phyloP scores from a whole-genome alignment of 1,140 invertebrate genomes.

The Drosophila tristis region DNA sequence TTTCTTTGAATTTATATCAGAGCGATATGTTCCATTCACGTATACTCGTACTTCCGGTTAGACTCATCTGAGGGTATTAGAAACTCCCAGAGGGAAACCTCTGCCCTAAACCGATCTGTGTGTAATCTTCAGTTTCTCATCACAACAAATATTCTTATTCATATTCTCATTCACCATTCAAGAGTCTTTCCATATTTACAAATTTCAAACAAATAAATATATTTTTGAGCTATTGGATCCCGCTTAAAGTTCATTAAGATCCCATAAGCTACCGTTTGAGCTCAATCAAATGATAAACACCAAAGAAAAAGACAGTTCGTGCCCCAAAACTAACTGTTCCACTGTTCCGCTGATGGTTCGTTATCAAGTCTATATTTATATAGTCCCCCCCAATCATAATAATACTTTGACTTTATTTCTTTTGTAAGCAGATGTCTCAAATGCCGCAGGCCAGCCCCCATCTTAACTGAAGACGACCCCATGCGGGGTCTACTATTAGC shows the following conservation, averaged over 20 bases:
- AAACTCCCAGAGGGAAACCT: too few species aligned
- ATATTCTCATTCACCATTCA: too few species aligned
- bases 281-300: constrained; percentile 29
- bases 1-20: neutral
- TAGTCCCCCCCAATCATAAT: constrained; percentile 24
- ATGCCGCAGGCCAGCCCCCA: constrained; percentile 18
- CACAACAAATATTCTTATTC: too few species aligned
- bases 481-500: constrained; percentile 72
- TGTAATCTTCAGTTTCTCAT: too few species aligned
- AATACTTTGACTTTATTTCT: constrained; percentile 21
- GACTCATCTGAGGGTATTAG: too few species aligned
- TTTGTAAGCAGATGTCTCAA: constrained; percentile 39
- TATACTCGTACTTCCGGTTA: too few species aligned
- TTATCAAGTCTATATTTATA: constrained; percentile 39
- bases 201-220: neutral
- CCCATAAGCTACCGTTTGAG: constrained; percentile 38
- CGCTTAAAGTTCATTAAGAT: constrained; percentile 40
- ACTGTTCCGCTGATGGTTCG: constrained; percentile 22
- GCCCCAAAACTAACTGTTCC: constrained; percentile 36
- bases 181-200: neutral
- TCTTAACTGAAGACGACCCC: constrained; percentile 50
- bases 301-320: constrained; percentile 15
- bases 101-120: too few species aligned
- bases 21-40: too few species aligned
- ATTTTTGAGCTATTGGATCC: neutral